Evolutionary conservation across 1,140 invertebrate genomes (phyloP).

Genomic region (Thereuonema tuberculata): DNA sequence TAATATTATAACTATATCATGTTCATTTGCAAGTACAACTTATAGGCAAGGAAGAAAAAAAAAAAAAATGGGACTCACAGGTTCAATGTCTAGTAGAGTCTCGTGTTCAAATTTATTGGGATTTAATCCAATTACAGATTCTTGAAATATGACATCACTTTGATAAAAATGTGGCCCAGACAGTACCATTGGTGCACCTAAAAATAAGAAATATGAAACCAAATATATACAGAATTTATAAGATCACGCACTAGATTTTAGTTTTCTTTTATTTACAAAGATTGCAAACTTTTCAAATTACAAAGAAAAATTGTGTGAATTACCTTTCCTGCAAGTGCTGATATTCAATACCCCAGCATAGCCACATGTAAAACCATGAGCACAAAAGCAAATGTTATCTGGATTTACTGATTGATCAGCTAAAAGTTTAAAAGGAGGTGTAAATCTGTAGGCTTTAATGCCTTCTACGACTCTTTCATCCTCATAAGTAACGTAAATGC

Average conservation of each 20-base stretch:
- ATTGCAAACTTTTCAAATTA: too few species aligned
- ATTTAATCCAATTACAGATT: conserved; percentile 50
- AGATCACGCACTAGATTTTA: neutral
- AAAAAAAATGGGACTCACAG: conserved; percentile 37
- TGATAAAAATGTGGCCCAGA: conserved; percentile 77
- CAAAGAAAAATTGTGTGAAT: too few species aligned
- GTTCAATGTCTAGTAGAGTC: conserved; percentile 53
- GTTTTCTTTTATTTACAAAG: neutral
- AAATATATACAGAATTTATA: neutral
- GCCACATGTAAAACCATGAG: neutral
- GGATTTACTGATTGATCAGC: neutral
- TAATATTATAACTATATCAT: too few species aligned
- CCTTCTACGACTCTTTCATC: neutral
- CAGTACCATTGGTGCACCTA: conserved; percentile 1
- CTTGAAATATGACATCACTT: conserved; percentile 46
- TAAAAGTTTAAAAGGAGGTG: neutral
- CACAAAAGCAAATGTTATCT: conserved; percentile 2
- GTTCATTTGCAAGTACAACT: too few species aligned
- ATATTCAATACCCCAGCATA: neutral
- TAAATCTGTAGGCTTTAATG: neutral
- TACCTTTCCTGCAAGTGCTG: neutral
- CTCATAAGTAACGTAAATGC: neutral
- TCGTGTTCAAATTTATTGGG: conserved; percentile 53
- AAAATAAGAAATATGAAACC: neutral
- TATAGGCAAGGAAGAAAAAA: too few species aligned